Evolutionary conservation across 2,888 invertebrate species (phyloP).

Genomic region (Salticus scenicus): DNA sequence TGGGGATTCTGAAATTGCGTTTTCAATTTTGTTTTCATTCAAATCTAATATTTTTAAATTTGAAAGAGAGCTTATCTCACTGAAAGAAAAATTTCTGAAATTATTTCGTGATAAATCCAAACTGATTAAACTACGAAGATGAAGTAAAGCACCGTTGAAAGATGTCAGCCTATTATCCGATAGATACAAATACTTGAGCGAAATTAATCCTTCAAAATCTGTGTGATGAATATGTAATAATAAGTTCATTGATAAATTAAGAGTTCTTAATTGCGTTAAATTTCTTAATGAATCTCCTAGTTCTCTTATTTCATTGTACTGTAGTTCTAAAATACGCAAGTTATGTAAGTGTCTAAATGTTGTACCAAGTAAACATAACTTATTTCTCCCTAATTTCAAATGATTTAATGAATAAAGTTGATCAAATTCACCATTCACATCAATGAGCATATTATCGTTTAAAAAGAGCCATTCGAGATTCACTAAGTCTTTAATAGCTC

Average conservation of each 20-base stretch:
- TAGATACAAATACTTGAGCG: constrained; percentile 45
- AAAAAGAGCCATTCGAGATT: constrained; percentile 56
- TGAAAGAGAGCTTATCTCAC: constrained; percentile 28
- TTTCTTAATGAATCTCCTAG: constrained; percentile 46
- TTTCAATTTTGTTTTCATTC: constrained; percentile 35
- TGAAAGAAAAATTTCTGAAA: constrained; percentile 34
- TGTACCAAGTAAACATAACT: constrained; percentile 25
- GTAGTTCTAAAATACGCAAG: constrained; percentile 41
- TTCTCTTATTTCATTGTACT: constrained; percentile 44
- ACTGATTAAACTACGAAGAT: constrained; percentile 18
- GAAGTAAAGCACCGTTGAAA: constrained; percentile 31
- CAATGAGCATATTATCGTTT: constrained; percentile 40
- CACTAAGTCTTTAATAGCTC: constrained; percentile 35
- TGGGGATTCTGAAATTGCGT: background rate
- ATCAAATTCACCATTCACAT: constrained; percentile 57
- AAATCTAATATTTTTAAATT: constrained; percentile 46
- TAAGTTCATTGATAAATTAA: constrained; percentile 54
- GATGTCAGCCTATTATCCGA: constrained; percentile 38
- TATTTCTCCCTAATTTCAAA: constrained; percentile 55
- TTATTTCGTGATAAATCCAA: constrained; percentile 47
- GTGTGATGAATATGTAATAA: constrained; percentile 12
- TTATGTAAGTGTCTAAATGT: constrained; percentile 33
- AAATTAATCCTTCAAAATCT: constrained; percentile 37
- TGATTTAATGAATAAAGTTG: constrained; percentile 35
- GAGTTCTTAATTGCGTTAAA: constrained; percentile 24